Base-by-base conservation (phyloP, 2,888 invertebrate genomes). In the Caenorhabditis panamensis region DNA sequence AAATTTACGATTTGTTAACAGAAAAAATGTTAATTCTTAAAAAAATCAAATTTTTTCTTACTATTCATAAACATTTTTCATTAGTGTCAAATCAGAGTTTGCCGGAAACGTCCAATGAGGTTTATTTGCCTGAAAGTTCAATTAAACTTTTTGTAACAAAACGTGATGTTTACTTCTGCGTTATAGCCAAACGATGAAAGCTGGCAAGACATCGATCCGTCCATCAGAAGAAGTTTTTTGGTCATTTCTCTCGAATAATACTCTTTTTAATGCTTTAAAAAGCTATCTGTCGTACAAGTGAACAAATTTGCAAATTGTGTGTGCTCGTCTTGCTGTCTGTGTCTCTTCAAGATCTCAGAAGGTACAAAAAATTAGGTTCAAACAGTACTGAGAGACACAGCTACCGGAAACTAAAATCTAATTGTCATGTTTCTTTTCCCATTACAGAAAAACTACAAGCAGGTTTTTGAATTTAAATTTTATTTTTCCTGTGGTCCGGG, bases 71-170 rank as follows among this genome's bases (percentile, higher is more conserved):
- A 63, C 75, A 18, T 67, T 49, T 26, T 53, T 36, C 51, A 81
- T 68, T 13, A 81, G 44, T n/a, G 63, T 18, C 0, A 20, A 1
- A 44, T 81, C 37, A 0, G 6, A 1, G 22, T 75, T 77, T 1
- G 81, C 81, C 5, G 49, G 54, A 31, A 81, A 81, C 1, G 81
- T 68, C 77, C 77, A 81, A 28, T 75, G 77, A 16, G 72, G 81
- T 9, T 37, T 62, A 20, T 72, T 37, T 3, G 72, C 58, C 41
- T 63, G 31, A 26, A 37, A 41, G 2, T 59, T 41, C 16, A 13
- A 3, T 9, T 1, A 56, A 0, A 28, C 28, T 16, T 56, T 31
- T 1, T 31, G n/a, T 56, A 18, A 1, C 31, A 5, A n/a, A 2
- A 0, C 9, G 9, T 6, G 11, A 28, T 31, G 18, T 67, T 41